phyloP scores from a whole-genome alignment of 1,140 invertebrate genomes.

The Lepeophtheirus salmonis region DNA sequence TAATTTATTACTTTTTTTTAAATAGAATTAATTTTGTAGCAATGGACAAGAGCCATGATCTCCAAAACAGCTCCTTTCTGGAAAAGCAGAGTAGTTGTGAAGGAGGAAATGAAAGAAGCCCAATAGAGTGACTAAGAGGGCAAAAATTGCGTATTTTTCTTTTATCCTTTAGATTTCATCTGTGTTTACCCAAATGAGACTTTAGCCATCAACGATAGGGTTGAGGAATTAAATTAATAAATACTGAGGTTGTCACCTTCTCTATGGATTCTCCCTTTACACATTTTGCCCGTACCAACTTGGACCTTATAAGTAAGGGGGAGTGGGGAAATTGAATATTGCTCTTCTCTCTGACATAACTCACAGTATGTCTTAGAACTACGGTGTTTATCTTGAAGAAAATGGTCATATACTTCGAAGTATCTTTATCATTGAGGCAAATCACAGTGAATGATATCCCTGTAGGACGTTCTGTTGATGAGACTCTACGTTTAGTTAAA shows the following conservation, averaged over 20 bases:
- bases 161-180: conserved; percentile 91
- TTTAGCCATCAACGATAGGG: conserved; percentile 74
- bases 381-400: conserved; percentile 60
- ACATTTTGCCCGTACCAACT: conserved; percentile 86
- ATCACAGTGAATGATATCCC: conserved; percentile 52
- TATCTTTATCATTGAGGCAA: conserved; percentile 45
- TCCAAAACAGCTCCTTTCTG: conserved; percentile 36
- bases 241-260: conserved; percentile 73
- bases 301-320: conserved; percentile 69
- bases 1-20: no score
- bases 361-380: conserved; percentile 56
- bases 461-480: conserved; percentile 60
- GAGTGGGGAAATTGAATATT: conserved; percentile 67
- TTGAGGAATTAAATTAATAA: conserved; percentile 63
- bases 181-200: conserved; percentile 95
- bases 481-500: conserved; percentile 69
- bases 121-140: conserved; percentile 67
- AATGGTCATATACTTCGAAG: conserved; percentile 53
- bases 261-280: conserved; percentile 90
- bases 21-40: no score
- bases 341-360: conserved; percentile 74
- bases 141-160: conserved; percentile 93
- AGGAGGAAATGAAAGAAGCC: conserved; percentile 76
- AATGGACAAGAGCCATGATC: conserved; percentile 50
- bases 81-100: conserved; percentile 65